Conservation (phyloP, 2,888 invertebrate species). For the Lycocerus yunnanus region DNA sequence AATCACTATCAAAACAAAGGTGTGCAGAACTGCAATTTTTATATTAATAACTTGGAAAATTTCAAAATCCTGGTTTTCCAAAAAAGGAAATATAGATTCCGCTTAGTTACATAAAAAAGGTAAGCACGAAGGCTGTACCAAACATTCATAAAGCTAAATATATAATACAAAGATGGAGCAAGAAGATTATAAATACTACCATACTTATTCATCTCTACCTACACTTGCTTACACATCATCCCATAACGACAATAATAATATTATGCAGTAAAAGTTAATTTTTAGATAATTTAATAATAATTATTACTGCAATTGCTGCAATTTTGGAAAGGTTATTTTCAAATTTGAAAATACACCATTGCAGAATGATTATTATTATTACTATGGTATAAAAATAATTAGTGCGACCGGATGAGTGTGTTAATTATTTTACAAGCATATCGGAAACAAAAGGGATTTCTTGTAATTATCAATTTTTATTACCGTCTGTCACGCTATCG, state of each 20-base stretch:
- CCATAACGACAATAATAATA: neutral
- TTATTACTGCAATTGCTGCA: too few species aligned
- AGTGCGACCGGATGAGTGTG: too few species aligned
- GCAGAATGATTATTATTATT: too few species aligned
- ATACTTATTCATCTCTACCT: neutral
- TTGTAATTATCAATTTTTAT: too few species aligned
- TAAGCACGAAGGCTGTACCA: neutral
- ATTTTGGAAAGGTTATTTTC: too few species aligned
- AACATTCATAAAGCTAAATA: neutral
- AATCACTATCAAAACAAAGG: neutral
- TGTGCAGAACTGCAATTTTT: neutral
- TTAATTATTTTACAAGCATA: too few species aligned
- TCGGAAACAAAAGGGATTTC: too few species aligned
- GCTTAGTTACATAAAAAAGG: neutral
- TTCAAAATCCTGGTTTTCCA: neutral
- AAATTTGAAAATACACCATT: too few species aligned
- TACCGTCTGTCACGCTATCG: too few species aligned
- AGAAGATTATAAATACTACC: neutral
- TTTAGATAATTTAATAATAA: neutral
- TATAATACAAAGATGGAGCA: neutral
- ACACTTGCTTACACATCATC: neutral
- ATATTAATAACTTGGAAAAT: neutral
- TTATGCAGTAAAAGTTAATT: neutral
- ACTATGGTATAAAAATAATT: too few species aligned
- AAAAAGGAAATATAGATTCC: neutral